Percentiles rank a stretch among this genome's conserved stretches.
These are phyloP conservation scores for Rhizomys pruinosus DNA, from an alignment of 2,113 vertebrate species.

Conservation along the genomic window DNA sequence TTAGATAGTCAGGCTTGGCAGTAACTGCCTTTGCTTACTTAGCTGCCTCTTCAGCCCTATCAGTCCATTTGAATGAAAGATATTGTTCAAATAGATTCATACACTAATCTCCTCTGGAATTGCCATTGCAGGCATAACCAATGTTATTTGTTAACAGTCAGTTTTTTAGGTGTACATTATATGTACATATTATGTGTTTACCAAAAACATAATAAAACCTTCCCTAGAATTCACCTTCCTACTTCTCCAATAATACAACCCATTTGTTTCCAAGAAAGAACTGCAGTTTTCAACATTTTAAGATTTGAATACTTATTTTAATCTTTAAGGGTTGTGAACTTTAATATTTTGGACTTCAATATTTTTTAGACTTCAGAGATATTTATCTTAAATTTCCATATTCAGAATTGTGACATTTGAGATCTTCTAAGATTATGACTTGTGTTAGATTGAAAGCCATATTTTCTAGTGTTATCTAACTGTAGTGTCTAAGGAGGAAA, in stretches of 20 bases:
- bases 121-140: not conserved
- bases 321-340: not conserved
- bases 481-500: slow-evolving; percentile 40
- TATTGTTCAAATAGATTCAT: not conserved
- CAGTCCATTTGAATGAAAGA: not conserved
- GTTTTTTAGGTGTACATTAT: not conserved
- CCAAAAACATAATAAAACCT: not conserved
- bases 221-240: not conserved
- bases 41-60: not conserved
- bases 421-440: not conserved
- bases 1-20: not conserved
- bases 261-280: not conserved
- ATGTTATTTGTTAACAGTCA: accelerated
- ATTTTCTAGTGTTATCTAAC: slow-evolving; percentile 36
- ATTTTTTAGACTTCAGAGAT: not conserved
- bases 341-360: not conserved
- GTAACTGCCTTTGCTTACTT: not conserved
- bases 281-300: not conserved
- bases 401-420: not conserved
- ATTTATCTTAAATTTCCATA: not conserved
- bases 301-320: not conserved
- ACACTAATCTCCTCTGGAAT: not conserved
- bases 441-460: not conserved
- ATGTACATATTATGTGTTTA: not conserved
- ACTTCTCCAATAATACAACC: not conserved